phyloP scores from a whole-genome alignment of 2,888 invertebrate species.

The Tanytarsus gracilentus region DNA sequence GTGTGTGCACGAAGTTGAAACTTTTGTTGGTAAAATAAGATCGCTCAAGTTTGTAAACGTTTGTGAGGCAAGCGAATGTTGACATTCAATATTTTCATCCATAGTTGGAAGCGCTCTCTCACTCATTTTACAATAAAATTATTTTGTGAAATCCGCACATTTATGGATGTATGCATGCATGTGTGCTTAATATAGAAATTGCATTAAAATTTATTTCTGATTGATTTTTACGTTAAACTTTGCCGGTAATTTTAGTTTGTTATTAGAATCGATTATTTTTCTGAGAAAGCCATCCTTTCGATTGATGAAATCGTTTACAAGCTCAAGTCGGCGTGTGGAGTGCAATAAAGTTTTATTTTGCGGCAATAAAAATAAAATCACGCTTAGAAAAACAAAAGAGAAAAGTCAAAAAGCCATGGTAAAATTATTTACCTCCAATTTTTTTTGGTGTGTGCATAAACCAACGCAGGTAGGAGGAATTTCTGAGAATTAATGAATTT shows the following conservation, averaged over 20 bases:
- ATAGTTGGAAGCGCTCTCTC: slow-evolving; percentile 20
- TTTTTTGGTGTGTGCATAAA: too few relatives aligned
- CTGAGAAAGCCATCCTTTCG: slow-evolving; percentile 6
- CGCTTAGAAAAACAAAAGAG: background rate
- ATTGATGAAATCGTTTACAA: background rate
- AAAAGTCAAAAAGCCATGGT: background rate
- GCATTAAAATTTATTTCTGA: background rate
- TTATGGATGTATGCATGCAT: slow-evolving; percentile 1
- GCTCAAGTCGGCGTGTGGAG: too few relatives aligned
- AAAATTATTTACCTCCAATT: too few relatives aligned
- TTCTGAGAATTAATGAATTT: slow-evolving; percentile 2
- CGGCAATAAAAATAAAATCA: background rate
- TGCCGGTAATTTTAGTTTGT: slow-evolving; percentile 10
- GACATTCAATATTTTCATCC: slow-evolving; percentile 16
- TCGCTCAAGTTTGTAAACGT: slow-evolving; percentile 17
- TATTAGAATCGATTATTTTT: slow-evolving; percentile 8
- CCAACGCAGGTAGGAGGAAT: background rate
- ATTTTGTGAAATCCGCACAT: background rate
- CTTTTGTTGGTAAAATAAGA: slow-evolving; percentile 18
- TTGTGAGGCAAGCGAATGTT: slow-evolving; percentile 21
- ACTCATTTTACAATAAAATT: background rate
- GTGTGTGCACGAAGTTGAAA: background rate
- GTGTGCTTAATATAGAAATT: background rate
- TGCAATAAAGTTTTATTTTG: background rate
- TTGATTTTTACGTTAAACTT: background rate